Conservation (phyloP, 2,113 vertebrate species). For the Poecile atricapillus region DNA sequence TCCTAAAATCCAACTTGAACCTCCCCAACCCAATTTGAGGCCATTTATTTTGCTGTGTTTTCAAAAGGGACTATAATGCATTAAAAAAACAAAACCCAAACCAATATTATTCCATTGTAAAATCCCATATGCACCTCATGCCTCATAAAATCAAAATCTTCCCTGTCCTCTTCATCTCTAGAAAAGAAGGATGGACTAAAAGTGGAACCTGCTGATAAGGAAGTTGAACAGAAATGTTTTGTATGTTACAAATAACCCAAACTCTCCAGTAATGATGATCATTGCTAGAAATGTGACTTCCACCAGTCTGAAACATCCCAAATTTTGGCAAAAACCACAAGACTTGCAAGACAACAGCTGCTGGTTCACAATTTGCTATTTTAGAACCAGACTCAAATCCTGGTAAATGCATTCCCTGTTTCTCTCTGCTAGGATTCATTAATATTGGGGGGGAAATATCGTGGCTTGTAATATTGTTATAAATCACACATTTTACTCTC, state of each 20-base stretch:
- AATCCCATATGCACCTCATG: accelerated
- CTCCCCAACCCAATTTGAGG: accelerated
- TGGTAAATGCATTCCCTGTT: background rate
- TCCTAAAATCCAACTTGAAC: background rate
- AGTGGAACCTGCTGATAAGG: background rate
- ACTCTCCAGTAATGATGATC: background rate
- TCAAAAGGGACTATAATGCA: background rate
- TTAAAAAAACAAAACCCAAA: background rate
- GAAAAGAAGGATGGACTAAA: background rate
- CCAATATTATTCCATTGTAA: too few relatives aligned
- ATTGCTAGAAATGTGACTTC: background rate
- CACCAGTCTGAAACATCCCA: accelerated
- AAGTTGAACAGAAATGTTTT: background rate
- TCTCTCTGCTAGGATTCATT: background rate
- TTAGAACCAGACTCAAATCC: background rate
- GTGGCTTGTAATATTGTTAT: background rate
- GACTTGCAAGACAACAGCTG: background rate
- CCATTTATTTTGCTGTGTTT: background rate
- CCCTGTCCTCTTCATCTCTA: background rate
- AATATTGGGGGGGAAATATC: background rate
- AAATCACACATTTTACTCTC: background rate
- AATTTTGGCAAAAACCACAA: background rate
- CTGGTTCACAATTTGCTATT: background rate
- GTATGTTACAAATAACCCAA: background rate
- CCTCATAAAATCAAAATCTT: background rate